Base-by-base conservation (phyloP, 2,797 vertebrate genomes). In the Paratrypauchen microcephalus region DNA sequence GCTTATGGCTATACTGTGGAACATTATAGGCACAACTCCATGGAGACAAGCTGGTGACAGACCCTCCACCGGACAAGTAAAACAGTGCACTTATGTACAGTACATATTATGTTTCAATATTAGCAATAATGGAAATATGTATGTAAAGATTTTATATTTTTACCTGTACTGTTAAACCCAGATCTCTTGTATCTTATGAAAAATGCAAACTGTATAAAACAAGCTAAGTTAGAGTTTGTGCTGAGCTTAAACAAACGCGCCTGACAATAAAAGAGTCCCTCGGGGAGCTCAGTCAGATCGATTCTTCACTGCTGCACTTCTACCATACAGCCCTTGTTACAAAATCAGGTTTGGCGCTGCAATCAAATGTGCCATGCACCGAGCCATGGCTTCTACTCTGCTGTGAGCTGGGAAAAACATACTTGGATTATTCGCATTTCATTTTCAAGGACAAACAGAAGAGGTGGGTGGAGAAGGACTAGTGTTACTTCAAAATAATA, bases 381-480 rank as follows among this genome's bases (percentile, higher is more conserved):
- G 52, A 67, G 55, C 48, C 15, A 1, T 6, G 55, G 57, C 65
- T 0, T 19, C 50, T 72, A 64, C 60, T 69, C 57, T 69, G 68
- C 61, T 18, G 21, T 48, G 64, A 63, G 68, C 70, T 60, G 36
- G 28, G 32, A 72, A 39, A 70, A 55, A 15, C 50, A 9, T 18
- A 59, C 56, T 81, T 76, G 52, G 32, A 32, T 60, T 60, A n/a
- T 36, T 32, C 55, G 11, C 55, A 57, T 9, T 60, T 60, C 8
- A 36, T 45, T 79, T 73, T 82, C 72, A 75, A 80, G 82, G 78
- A 52, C 74, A 82, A 78, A 80, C 47, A 45, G 24, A 16, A 16
- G 55, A 45, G 13, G 41, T 45, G 41, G 41, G 41, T 13, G 15
- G 41, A 45, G 13, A 15, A 45, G 13, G 41, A 45, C 41, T 45